Evolutionary conservation across 1,140 invertebrate species (phyloP).

Genomic region (Papilio helenus): DNA sequence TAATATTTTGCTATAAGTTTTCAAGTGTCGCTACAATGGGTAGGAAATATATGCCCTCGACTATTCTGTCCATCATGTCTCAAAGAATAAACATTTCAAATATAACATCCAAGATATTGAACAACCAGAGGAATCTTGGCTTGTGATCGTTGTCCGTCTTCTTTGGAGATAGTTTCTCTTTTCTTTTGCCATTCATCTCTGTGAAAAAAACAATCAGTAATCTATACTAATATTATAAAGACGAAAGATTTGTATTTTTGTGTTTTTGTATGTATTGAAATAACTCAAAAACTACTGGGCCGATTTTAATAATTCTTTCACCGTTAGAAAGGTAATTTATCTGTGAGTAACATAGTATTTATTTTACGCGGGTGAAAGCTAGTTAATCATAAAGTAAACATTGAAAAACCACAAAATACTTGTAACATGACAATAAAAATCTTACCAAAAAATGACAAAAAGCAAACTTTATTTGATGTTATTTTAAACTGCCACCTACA

Average conservation of each 20-base stretch:
- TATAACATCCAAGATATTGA: slow-evolving; percentile 63
- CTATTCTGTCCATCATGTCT: background rate
- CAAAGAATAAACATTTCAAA: slow-evolving; percentile 67
- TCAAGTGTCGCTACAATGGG: background rate
- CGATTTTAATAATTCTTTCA: too few relatives aligned
- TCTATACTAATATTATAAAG: too few relatives aligned
- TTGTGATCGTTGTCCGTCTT: slow-evolving; percentile 55
- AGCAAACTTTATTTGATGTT: background rate
- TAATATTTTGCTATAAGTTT: too few relatives aligned
- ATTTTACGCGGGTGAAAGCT: too few relatives aligned
- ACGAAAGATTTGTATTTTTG: too few relatives aligned
- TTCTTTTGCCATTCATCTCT: slow-evolving; percentile 47
- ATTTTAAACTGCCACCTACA: background rate
- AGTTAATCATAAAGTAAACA: too few relatives aligned
- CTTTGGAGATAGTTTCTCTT: slow-evolving; percentile 42
- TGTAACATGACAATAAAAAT: background rate
- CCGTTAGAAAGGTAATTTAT: too few relatives aligned
- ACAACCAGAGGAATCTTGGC: slow-evolving; percentile 57
- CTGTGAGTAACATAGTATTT: too few relatives aligned
- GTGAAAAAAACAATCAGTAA: slow-evolving; percentile 35
- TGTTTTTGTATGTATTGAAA: too few relatives aligned
- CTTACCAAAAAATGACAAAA: background rate
- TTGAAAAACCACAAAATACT: background rate
- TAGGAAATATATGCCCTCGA: background rate
- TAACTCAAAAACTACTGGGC: too few relatives aligned